Percentiles rank a stretch among this genome's conserved stretches.
These are phyloP conservation scores for Pipistrellus pipistrellus DNA, from an alignment of 2,797 vertebrate genomes.

Conservation along the genomic window DNA sequence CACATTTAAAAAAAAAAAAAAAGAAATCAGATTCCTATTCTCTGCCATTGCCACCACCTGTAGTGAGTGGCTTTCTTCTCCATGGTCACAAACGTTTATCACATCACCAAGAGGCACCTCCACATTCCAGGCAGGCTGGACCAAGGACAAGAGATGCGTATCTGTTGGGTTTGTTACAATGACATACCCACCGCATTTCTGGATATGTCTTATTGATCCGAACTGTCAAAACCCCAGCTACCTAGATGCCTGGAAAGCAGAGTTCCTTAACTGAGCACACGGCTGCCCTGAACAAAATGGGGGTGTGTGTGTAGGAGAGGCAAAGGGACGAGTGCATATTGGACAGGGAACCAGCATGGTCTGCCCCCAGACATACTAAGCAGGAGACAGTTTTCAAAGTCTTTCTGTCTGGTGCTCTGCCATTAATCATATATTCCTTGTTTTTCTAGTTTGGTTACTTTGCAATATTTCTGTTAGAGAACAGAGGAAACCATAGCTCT, in stretches of 20 bases:
- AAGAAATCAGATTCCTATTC: background rate
- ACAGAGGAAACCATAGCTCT: background rate
- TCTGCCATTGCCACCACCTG: background rate
- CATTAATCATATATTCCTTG: background rate
- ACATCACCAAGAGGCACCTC: background rate
- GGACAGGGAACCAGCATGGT: background rate
- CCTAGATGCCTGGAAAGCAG: background rate
- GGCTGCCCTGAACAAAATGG: too few species aligned
- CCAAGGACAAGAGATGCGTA: background rate
- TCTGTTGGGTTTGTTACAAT: background rate
- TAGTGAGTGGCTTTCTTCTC: background rate
- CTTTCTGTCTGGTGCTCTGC: background rate
- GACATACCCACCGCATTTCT: background rate
- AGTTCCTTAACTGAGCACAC: background rate
- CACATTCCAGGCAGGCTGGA: background rate
- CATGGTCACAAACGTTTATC: background rate
- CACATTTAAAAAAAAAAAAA: background rate
- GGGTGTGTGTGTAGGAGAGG: background rate
- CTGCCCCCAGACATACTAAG: background rate
- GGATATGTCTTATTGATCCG: background rate
- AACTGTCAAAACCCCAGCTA: background rate
- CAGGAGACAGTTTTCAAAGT: background rate
- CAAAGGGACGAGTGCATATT: background rate
- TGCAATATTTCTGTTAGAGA: background rate
- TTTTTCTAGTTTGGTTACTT: background rate